Percentiles rank a stretch among this genome's conserved stretches.
These are phyloP conservation scores for Dysidea cf. avara DNA, from an alignment of 37 sponge, comb jelly and placozoan genomes.

Conservation along the genomic window DNA sequence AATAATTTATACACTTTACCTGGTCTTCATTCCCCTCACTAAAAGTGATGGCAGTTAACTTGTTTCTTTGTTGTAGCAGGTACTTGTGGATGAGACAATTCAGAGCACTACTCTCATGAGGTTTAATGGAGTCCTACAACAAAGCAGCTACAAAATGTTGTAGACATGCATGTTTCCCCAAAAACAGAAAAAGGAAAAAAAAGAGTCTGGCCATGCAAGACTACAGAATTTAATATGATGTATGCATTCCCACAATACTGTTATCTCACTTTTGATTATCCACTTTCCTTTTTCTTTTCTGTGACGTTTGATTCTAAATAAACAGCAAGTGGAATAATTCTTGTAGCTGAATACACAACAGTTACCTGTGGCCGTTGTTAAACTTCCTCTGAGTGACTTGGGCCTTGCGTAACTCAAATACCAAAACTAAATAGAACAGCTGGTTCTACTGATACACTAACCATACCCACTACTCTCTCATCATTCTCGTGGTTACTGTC, in stretches of 20 bases:
- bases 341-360: background rate
- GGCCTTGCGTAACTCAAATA: slow-evolving; percentile 93
- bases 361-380: slow-evolving; percentile 84
- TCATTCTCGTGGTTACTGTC: slow-evolving; percentile 72
- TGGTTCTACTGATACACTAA: too few relatives aligned
- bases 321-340: background rate
- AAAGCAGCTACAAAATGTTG: background rate
- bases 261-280: slow-evolving; percentile 2
- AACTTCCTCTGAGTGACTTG: slow-evolving; percentile 88
- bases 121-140: slow-evolving; percentile 83
- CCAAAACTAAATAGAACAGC: slow-evolving; percentile 61
- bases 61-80: slow-evolving; percentile 72
- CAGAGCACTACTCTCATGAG: slow-evolving; percentile 83
- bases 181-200: too few relatives aligned
- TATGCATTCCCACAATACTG: too few relatives aligned
- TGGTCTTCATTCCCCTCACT: slow-evolving; percentile 90
- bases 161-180: too few relatives aligned
- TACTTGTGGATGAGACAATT: slow-evolving; percentile 90
- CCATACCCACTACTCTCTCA: slow-evolving; percentile 82
- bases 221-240: too few relatives aligned
- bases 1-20: too few relatives aligned
- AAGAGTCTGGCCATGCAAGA: too few relatives aligned
- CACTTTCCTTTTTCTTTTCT: background rate
- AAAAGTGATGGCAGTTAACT: slow-evolving; percentile 86
- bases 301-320: background rate